Evolutionary conservation across 2,113 vertebrate genomes (phyloP).

Genomic region (Bos indicus): DNA sequence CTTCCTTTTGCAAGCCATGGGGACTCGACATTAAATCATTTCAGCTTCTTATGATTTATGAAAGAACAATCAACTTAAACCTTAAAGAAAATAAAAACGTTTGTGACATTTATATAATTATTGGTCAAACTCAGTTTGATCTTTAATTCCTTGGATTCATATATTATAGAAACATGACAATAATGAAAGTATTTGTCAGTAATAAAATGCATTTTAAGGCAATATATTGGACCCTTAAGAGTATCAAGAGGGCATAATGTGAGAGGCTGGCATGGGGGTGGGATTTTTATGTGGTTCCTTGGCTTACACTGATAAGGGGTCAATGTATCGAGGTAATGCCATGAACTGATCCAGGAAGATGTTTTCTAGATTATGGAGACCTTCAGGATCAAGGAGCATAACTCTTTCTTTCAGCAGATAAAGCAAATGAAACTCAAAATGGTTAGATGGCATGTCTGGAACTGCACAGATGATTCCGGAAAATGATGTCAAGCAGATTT

Average conservation of each 20-base stretch:
- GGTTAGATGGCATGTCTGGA: fast-evolving
- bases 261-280: background rate
- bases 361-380: background rate
- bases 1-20: background rate
- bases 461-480: background rate
- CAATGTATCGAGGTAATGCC: background rate
- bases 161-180: background rate
- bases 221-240: background rate
- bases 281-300: background rate
- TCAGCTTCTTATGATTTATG: conserved; percentile 12
- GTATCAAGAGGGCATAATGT: background rate
- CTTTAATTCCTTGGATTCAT: conserved; percentile 22
- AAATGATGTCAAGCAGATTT: background rate
- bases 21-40: conserved; percentile 37
- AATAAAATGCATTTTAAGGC: background rate
- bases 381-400: background rate
- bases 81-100: conserved; percentile 58
- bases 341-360: background rate
- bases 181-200: background rate
- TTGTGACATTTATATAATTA: conserved; percentile 39
- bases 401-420: background rate
- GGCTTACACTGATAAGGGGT: background rate
- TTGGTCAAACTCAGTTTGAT: conserved; percentile 20
- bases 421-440: background rate
- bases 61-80: conserved; percentile 34